phyloP scores from a whole-genome alignment of 2,888 invertebrate genomes.

The Diadromus collaris region DNA sequence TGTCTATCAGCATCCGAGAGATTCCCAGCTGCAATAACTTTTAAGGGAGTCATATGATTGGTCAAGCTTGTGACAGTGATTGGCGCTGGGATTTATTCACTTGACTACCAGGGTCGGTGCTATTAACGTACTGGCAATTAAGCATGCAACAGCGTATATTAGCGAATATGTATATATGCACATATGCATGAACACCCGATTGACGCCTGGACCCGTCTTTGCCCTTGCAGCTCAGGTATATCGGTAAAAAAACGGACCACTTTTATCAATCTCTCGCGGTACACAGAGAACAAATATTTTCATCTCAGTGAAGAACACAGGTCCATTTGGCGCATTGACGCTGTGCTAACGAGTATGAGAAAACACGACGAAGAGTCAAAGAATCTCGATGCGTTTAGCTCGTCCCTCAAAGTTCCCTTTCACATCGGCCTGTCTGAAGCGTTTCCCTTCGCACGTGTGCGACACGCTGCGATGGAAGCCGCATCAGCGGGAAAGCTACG shows the following conservation, averaged over 20 bases:
- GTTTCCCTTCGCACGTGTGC: neutral
- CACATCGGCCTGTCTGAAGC: constrained; percentile 4
- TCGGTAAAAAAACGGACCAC: neutral
- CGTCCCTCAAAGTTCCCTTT: neutral
- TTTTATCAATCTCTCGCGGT: too few relatives aligned
- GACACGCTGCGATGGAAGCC: constrained; percentile 11
- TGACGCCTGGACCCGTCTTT: neutral
- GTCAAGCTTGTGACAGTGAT: neutral
- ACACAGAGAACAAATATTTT: neutral
- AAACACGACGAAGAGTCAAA: neutral
- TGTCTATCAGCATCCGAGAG: neutral
- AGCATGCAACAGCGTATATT: neutral
- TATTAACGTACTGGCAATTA: neutral
- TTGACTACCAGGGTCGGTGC: neutral
- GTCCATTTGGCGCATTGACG: neutral
- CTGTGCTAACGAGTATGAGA: neutral
- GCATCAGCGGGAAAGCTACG: constrained; percentile 31
- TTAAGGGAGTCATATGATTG: neutral
- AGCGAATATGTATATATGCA: neutral
- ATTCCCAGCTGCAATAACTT: neutral
- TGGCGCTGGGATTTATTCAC: neutral
- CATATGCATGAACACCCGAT: neutral
- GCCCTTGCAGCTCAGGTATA: neutral
- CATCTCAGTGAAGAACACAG: too few relatives aligned
- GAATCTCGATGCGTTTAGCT: neutral